Percentiles rank a stretch among this genome's conserved stretches.
These are phyloP conservation scores for Drosophila pachea DNA, from an alignment of 1,140 invertebrate genomes.

Conservation along the genomic window DNA sequence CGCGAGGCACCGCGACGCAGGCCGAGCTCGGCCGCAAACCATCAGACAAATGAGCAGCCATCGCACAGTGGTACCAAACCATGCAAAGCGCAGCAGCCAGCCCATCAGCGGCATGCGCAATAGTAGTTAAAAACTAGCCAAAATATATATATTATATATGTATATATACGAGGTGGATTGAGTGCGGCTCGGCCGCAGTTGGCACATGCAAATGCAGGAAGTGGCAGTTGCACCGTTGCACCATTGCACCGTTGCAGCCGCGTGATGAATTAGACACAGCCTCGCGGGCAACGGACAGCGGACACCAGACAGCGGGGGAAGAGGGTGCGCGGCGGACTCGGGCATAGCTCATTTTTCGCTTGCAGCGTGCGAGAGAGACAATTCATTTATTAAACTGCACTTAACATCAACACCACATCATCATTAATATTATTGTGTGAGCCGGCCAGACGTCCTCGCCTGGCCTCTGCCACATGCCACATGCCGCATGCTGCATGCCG, in stretches of 20 bases:
- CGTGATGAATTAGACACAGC: constrained; percentile 62
- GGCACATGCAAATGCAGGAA: constrained; percentile 70
- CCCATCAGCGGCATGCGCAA: constrained; percentile 4
- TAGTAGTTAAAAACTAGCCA: constrained; percentile 44
- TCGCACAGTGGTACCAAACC: constrained; percentile 44
- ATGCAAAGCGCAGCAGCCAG: not conserved
- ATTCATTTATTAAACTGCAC: constrained; percentile 78
- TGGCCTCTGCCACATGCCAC: constrained; percentile 11
- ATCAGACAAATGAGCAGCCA: constrained; percentile 59
- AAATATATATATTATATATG: not conserved
- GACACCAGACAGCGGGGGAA: not conserved
- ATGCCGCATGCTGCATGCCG: constrained; percentile 15
- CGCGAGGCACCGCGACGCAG: constrained; percentile 21
- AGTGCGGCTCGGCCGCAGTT: constrained; percentile 20
- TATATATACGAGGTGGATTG: constrained; percentile 19
- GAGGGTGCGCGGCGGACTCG: too few relatives aligned
- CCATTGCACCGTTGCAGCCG: constrained; percentile 14
- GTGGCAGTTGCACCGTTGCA: constrained; percentile 27
- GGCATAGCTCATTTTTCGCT: constrained; percentile 46
- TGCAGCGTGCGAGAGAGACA: constrained; percentile 55
- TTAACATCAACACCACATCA: constrained; percentile 78
- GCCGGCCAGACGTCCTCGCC: constrained; percentile 6
- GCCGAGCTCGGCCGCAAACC: constrained; percentile 20
- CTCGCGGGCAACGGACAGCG: constrained; percentile 47
- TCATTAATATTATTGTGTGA: constrained; percentile 61